phyloP scores from a whole-genome alignment of 2,888 invertebrate species.

The Unio delphinus region DNA sequence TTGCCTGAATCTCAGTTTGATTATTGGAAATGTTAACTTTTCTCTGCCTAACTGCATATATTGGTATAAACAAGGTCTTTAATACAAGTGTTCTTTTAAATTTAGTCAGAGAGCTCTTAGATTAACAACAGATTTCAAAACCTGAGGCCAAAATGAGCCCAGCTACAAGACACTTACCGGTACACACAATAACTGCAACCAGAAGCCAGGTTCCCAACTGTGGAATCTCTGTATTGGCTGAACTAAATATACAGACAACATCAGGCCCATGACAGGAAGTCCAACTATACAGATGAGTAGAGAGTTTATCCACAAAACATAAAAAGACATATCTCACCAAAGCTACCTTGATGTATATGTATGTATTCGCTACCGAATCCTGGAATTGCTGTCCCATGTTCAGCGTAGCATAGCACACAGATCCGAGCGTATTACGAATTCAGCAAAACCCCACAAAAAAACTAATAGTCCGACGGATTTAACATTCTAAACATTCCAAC shows the following conservation, averaged over 20 bases:
- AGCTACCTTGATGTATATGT: conserved; percentile 73
- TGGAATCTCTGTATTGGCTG: conserved; percentile 65
- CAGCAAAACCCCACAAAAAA: conserved; percentile 85
- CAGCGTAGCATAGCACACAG: conserved; percentile 93
- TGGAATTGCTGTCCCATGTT: conserved; percentile 90
- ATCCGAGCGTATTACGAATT: conserved; percentile 82
- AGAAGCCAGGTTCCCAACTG: conserved; percentile 50
- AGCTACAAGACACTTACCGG: conserved; percentile 38
- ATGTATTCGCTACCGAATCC: conserved; percentile 73
- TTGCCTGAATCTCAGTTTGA: too few species aligned
- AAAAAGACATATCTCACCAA: conserved; percentile 68
- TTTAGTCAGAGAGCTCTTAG: too few species aligned
- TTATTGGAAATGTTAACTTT: too few species aligned
- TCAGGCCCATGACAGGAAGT: conserved; percentile 66
- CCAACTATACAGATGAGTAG: conserved; percentile 67
- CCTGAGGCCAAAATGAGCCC: too few species aligned
- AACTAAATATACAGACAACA: conserved; percentile 66
- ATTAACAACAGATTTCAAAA: too few species aligned
- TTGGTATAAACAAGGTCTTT: too few species aligned
- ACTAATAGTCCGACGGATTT: conserved; percentile 81
- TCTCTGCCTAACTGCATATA: too few species aligned
- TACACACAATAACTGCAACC: conserved; percentile 63
- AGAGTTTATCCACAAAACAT: conserved; percentile 67
- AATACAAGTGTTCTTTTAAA: too few species aligned
- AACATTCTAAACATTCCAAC: conserved; percentile 88